Evolutionary conservation across 2,113 vertebrate genomes (phyloP).

Genomic region (Ploceus nigricollis): DNA sequence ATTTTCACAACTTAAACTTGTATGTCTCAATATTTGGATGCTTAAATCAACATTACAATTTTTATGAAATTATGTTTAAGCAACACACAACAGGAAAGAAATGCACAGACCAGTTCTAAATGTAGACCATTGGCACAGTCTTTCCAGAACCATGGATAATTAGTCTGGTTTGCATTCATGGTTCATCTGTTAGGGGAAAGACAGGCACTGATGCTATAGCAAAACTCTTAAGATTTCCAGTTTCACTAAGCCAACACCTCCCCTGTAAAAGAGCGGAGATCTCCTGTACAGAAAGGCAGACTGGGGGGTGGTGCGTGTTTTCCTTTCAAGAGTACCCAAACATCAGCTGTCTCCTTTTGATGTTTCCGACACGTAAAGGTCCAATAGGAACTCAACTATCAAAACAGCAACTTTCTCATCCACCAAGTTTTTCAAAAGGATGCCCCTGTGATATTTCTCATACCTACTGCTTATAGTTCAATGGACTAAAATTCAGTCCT

Average conservation of each 20-base stretch:
- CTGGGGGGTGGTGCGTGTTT: neutral
- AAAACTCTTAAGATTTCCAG: neutral
- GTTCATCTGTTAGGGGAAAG: neutral
- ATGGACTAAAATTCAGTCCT: slow-evolving; percentile 2
- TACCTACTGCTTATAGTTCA: neutral
- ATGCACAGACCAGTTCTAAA: neutral
- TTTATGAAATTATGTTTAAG: neutral
- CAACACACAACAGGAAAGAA: neutral
- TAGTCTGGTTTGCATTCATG: neutral
- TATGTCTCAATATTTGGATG: neutral
- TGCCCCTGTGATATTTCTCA: neutral
- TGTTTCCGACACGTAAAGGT: neutral
- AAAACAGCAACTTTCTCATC: neutral
- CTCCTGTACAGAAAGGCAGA: neutral
- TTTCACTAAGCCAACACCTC: neutral
- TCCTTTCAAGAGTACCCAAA: neutral
- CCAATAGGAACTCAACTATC: slow-evolving; percentile 5
- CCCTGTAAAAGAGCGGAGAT: neutral
- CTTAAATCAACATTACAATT: neutral
- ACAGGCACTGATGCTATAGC: neutral
- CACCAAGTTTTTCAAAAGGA: neutral
- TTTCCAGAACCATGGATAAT: neutral
- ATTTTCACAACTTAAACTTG: neutral
- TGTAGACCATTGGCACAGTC: neutral
- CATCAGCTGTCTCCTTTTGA: neutral